phyloP scores from a whole-genome alignment of 2,113 vertebrate species.

The Baryphthengus martii region DNA sequence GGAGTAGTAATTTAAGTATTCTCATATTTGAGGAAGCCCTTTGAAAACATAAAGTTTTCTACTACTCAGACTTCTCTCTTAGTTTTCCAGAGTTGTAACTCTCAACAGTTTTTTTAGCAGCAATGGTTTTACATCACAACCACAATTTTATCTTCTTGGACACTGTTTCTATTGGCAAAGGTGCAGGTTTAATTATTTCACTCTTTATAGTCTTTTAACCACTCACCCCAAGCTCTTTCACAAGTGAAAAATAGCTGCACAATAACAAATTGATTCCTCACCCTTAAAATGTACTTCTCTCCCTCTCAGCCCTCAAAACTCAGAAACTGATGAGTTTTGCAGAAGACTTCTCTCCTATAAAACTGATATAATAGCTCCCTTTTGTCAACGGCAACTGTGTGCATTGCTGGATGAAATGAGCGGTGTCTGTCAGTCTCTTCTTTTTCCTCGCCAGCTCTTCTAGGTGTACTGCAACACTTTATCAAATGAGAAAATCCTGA shows the following conservation, averaged over 20 bases:
- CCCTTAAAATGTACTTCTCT: not conserved
- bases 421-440: not conserved
- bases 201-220: not conserved
- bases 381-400: not conserved
- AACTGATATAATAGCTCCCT: not conserved
- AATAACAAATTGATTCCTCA: not conserved
- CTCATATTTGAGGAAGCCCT: not conserved
- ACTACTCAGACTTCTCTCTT: not conserved
- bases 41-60: not conserved
- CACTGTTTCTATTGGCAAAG: not conserved
- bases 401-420: not conserved
- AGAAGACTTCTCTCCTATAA: not conserved
- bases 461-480: not conserved
- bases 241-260: not conserved
- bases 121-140: not conserved
- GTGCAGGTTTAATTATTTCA: not conserved
- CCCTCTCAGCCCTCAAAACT: not conserved
- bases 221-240: not conserved
- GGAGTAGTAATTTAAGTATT: not conserved
- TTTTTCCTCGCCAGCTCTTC: not conserved
- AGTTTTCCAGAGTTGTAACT: not conserved
- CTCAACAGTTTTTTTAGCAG: not conserved
- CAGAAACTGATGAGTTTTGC: slow-evolving; percentile 7
- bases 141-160: not conserved
- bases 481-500: not conserved